Percentiles rank a stretch among this genome's conserved stretches.
Conservation (phyloP, 2,888 invertebrate species). For the Eledona agricola region DNA sequence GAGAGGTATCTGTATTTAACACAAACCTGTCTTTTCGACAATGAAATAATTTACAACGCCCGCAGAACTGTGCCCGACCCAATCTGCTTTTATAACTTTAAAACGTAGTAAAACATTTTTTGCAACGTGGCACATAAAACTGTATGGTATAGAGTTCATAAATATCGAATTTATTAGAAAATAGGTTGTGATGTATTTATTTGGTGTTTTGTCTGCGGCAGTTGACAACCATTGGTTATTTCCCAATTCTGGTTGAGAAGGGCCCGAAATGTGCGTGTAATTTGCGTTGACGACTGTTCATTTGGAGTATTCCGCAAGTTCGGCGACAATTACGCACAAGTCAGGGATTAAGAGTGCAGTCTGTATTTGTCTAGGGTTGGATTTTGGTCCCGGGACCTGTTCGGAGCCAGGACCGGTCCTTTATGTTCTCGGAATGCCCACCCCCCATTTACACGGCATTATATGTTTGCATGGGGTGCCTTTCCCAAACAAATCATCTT, state of each 20-base stretch:
- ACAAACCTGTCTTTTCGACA: background rate
- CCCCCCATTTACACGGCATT: slow-evolving; percentile 58
- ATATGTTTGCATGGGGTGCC: slow-evolving; percentile 56
- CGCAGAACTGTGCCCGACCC: too few species aligned
- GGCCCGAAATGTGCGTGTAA: slow-evolving; percentile 15
- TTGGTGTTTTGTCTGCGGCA: too few species aligned
- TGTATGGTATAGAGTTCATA: too few species aligned
- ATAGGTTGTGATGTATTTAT: too few species aligned
- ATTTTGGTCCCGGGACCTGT: slow-evolving; percentile 26
- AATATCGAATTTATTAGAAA: too few species aligned
- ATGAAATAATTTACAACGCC: slow-evolving; percentile 7
- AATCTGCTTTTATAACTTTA: background rate
- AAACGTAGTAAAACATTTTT: background rate
- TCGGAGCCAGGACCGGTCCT: slow-evolving; percentile 25
- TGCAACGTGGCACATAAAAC: background rate
- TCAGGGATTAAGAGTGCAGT: slow-evolving; percentile 26
- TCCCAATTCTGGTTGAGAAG: background rate
- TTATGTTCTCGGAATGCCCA: slow-evolving; percentile 55
- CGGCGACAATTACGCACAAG: slow-evolving; percentile 22
- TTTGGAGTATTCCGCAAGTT: slow-evolving; percentile 12
- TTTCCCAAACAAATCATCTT: slow-evolving; percentile 57
- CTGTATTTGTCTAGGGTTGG: slow-evolving; percentile 21
- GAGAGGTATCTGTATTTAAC: background rate
- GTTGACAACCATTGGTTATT: slow-evolving; percentile 3
- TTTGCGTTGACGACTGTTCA: slow-evolving; percentile 14